These are phyloP conservation scores for Barbus barbus DNA, from an alignment of 2,113 vertebrate species.

Conservation along the genomic window DNA sequence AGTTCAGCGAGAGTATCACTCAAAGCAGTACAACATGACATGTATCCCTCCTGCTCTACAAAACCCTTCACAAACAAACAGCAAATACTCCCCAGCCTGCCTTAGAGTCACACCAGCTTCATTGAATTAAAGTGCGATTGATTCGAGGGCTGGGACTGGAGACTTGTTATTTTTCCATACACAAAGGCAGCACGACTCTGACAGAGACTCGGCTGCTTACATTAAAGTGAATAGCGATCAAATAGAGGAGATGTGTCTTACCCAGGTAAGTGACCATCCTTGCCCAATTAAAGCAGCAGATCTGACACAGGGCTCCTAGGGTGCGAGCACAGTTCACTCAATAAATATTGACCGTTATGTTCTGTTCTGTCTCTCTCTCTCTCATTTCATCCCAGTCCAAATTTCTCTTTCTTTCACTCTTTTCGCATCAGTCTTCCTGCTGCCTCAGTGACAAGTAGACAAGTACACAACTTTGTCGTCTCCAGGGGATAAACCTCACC, in stretches of 20 bases:
- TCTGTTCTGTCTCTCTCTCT: conserved; percentile 12
- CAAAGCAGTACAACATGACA: neutral
- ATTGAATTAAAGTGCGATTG: conserved; percentile 20
- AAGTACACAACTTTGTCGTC: neutral
- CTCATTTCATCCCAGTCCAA: conserved; percentile 3
- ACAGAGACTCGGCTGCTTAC: neutral
- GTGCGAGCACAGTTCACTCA: conserved; percentile 33
- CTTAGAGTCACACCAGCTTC: neutral
- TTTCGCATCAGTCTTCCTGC: neutral
- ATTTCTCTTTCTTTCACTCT: conserved; percentile 29
- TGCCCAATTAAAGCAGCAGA: conserved; percentile 41
- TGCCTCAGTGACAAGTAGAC: neutral
- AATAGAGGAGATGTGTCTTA: conserved; percentile 4
- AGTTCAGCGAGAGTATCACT: neutral
- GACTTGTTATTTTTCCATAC: conserved; percentile 12
- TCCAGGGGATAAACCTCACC: conserved; percentile 46
- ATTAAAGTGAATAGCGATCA: neutral
- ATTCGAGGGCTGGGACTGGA: neutral
- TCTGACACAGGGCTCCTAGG: conserved; percentile 33
- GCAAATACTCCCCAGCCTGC: neutral
- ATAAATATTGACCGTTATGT: conserved; percentile 35
- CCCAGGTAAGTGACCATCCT: conserved; percentile 24
- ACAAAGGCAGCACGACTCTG: neutral
- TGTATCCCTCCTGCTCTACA: neutral
- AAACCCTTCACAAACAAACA: conserved; percentile 7